Evolutionary conservation across 1,140 invertebrate species (phyloP), one percentile per base, ranked within the genome.

Genomic region (Zaprionus davidi): DNA sequence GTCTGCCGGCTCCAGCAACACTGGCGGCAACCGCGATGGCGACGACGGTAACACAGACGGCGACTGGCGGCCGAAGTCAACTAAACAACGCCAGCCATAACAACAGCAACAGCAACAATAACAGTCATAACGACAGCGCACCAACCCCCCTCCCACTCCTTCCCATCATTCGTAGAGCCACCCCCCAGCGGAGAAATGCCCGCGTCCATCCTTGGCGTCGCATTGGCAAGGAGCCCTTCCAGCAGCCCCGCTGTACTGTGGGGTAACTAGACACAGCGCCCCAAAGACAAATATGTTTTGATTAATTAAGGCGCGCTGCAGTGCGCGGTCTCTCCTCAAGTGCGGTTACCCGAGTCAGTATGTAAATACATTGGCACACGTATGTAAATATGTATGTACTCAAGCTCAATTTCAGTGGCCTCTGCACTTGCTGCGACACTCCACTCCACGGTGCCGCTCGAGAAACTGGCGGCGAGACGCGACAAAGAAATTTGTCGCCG

Each of bases 41-140:
- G 67, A 58, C 73, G 77, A 63, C 73, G 77, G 68, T 64, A 71
- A 59, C 83, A 66, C 64, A 69, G 66, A 78, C 78, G 82, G 82
- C 82, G 85, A 82, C 85, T 87, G 84, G 78, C 84, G 84, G 80
- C 83, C 78, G 67, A 87, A 87, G 81, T 83, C 79, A 78, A 86
- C 78, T 84, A 79, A 85, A 84, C 71, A 77, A 77, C 74, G 74
- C 64, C 75, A 77, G 71, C 71, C 75, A 77, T 68, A 74, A 77
- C 64, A 77, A 77, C 75, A 77, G 69, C 70, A 51, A 51, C 46
- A 51, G 46, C 46, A 77, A 77, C 75, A 73, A 72, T 59, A 68
- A 66, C 75, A 77, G 75, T 73, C 75, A 77, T 77, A 77, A 73
- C 75, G 75, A 73, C 64, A 73, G 65, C 53, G 6, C 38, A 20